Evolutionary conservation across 2,888 invertebrate species (phyloP).

Genomic region (Crepidodera aurea): DNA sequence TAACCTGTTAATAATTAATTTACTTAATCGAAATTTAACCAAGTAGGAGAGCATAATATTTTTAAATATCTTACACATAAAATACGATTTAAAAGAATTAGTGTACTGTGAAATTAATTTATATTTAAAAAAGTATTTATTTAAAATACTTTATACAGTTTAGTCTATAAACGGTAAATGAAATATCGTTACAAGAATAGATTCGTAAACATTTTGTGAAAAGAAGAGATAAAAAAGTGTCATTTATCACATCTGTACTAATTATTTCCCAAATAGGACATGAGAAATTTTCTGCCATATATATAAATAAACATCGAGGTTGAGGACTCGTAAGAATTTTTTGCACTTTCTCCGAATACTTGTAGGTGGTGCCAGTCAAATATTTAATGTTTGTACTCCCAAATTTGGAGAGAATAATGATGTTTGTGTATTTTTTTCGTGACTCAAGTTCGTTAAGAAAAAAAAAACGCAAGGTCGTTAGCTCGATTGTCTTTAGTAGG

Average conservation of each 20-base stretch:
- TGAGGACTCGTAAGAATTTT: neutral
- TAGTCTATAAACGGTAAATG: too few species aligned
- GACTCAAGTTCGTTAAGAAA: conserved; percentile 4
- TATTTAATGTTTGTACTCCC: neutral
- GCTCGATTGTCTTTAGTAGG: neutral
- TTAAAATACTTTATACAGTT: too few species aligned
- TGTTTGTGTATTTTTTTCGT: neutral
- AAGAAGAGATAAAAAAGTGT: too few species aligned
- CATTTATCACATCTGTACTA: neutral
- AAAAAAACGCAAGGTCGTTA: conserved; percentile 3
- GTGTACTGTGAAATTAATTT: too few species aligned
- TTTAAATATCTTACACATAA: too few species aligned
- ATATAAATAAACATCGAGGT: conserved; percentile 9
- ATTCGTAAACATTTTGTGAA: too few species aligned
- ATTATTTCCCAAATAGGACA: conserved; percentile 2
- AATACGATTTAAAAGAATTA: too few species aligned
- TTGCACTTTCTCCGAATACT: conserved; percentile 6
- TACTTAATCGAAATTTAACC: neutral
- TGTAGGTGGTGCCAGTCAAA: conserved; percentile 3
- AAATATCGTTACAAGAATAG: too few species aligned
- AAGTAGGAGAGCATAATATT: too few species aligned
- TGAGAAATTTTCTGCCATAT: neutral
- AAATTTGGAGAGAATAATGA: conserved; percentile 9
- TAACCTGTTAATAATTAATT: conserved; percentile 2
- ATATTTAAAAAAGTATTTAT: too few species aligned